phyloP scores from a whole-genome alignment of 1,140 invertebrate genomes.

The Drosophila pandora region DNA sequence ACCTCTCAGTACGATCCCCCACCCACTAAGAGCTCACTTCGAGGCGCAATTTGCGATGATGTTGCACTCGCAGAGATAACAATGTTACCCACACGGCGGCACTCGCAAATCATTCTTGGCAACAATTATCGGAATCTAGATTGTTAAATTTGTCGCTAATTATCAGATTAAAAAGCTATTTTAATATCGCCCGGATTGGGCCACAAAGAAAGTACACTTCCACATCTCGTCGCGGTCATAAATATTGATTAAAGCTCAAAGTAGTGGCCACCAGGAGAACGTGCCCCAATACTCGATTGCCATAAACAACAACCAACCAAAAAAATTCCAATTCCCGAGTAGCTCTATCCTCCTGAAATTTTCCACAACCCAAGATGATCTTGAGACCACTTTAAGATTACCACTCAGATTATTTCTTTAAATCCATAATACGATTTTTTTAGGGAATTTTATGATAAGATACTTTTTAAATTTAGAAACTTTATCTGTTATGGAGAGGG shows the following conservation, averaged over 20 bases:
- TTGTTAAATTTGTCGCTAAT: conserved; percentile 56
- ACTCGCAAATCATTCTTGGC: conserved; percentile 59
- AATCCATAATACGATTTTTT: background rate
- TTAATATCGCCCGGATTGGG: conserved; percentile 35
- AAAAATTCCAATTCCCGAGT: conserved; percentile 2
- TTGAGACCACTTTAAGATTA: conserved; percentile 12
- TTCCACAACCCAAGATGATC: conserved; percentile 37
- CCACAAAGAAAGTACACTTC: conserved; percentile 22
- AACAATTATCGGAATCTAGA: conserved; percentile 68
- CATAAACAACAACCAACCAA: background rate
- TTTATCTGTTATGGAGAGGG: no score
- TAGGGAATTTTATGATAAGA: background rate
- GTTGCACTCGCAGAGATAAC: conserved; percentile 42
- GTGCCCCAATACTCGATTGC: conserved; percentile 1
- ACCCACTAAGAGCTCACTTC: conserved; percentile 4
- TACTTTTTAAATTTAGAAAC: no score
- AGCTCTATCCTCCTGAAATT: conserved; percentile 33
- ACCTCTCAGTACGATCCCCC: conserved; percentile 8
- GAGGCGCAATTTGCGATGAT: conserved; percentile 31
- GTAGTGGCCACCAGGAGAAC: background rate
- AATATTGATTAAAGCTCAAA: conserved; percentile 16
- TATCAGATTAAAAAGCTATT: conserved; percentile 59
- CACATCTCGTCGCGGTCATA: conserved; percentile 30
- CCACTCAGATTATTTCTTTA: background rate
- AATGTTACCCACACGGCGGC: conserved; percentile 28